phyloP scores from a whole-genome alignment of 2,113 vertebrate species.

The Saguinus imperator region DNA sequence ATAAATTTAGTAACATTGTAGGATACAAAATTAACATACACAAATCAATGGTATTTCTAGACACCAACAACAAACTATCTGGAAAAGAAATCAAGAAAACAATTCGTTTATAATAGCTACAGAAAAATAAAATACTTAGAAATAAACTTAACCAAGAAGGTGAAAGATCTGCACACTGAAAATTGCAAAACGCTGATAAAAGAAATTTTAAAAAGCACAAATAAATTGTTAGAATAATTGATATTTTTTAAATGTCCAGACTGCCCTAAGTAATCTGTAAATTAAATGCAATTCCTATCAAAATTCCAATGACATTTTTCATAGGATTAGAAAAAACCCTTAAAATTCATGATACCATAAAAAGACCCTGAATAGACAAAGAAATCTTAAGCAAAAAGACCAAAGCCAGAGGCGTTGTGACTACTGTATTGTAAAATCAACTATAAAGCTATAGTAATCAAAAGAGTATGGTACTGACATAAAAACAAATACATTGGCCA shows the following conservation, averaged over 20 bases:
- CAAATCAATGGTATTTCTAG: neutral
- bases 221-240: neutral
- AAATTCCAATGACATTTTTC: neutral
- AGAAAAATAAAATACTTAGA: neutral
- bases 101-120: neutral
- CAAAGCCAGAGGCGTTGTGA: neutral
- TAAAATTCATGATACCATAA: neutral
- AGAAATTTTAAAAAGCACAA: neutral
- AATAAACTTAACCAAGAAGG: neutral
- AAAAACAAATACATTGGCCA: neutral
- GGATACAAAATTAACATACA: neutral
- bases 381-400: neutral
- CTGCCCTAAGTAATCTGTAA: neutral
- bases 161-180: neutral
- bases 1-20: neutral
- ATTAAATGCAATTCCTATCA: neutral
- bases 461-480: neutral
- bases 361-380: neutral
- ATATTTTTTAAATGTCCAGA: neutral
- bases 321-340: neutral
- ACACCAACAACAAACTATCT: neutral
- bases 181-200: neutral
- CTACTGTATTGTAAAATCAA: neutral
- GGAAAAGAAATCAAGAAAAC: neutral
- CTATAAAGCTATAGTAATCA: neutral